Evolutionary conservation across 2,888 invertebrate species (phyloP).

Genomic region (Nebria brevicollis): DNA sequence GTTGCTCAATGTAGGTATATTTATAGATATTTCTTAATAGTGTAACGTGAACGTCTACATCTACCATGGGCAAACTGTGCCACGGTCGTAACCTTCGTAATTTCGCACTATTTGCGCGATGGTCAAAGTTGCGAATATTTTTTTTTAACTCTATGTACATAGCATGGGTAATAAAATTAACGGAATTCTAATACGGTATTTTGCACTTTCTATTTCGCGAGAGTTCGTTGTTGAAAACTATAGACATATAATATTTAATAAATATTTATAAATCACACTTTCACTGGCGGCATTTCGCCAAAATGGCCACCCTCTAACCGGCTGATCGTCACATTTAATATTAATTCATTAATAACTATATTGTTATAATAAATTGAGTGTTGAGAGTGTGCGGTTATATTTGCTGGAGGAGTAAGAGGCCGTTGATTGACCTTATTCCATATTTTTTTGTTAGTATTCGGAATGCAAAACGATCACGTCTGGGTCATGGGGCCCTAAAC

Average conservation of each 20-base stretch:
- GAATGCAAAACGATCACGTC: too few relatives aligned
- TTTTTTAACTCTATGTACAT: neutral
- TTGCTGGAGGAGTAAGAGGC: neutral
- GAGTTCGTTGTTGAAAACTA: neutral
- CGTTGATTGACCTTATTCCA: constrained; percentile 21
- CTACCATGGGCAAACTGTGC: neutral
- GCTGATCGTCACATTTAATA: neutral
- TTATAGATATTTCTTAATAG: neutral
- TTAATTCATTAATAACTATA: neutral
- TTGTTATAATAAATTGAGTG: too few relatives aligned
- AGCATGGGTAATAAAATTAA: neutral
- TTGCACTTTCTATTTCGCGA: constrained; percentile 1
- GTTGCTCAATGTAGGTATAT: neutral
- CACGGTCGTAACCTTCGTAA: neutral
- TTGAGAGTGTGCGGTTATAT: too few relatives aligned
- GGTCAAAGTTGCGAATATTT: neutral
- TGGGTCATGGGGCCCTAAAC: neutral
- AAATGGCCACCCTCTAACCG: neutral
- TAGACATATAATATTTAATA: neutral
- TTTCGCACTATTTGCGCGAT: neutral
- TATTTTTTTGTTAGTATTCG: neutral
- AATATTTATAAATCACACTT: neutral
- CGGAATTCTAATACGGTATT: neutral
- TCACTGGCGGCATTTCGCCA: neutral
- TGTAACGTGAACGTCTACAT: neutral